Base-by-base conservation (phyloP, 2,113 vertebrate genomes). In the Grantiella picta region DNA sequence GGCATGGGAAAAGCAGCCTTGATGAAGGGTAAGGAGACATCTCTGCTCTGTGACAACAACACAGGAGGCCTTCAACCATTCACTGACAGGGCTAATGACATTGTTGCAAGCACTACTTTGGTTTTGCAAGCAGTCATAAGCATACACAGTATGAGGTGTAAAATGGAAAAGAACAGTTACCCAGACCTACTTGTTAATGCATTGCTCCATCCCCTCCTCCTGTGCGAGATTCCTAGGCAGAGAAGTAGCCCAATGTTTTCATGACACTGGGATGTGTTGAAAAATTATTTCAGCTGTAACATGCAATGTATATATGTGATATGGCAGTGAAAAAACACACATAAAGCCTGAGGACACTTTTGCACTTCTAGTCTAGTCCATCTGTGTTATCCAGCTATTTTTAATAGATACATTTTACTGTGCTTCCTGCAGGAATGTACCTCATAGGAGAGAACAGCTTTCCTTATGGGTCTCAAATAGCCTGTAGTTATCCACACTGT, bases 1-100 rank as follows among this genome's bases (percentile, higher is more conserved):
- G 97, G 95, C 77, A 97, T 93, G 97, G 98, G 97, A 95, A 96
- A 92, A 87, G 94, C 96, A 50, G 97, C 96, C 25, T 88, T 98
- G 90, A 95, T 76, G 44, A 97, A 92, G 75, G 98, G 98, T 98
- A 97, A 97, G 97, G 33, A 56, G 40, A 54, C 61, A 27, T 60
- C 44, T 80, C 40, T 86, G 44, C 71, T 79, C 49, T 53, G 28
- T 49, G 31, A 81, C 33, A 77, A 19, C 31, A 92, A 20, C 59
- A 64, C 57, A 61, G 45, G 20, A 84, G 45, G n/a, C 45, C 40
- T 89, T 85, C 35, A 80, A 7, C 18, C 50, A 49, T 75, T 35
- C 66, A 20, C 8, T 5, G 11, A 52, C 44, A 36, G 68, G 33
- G 36, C 28, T 93, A 33, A 86, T 64, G 88, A 96, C 52, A 22